phyloP scores from a whole-genome alignment of 2,113 vertebrate genomes.

The Tragelaphus buxtoni region DNA sequence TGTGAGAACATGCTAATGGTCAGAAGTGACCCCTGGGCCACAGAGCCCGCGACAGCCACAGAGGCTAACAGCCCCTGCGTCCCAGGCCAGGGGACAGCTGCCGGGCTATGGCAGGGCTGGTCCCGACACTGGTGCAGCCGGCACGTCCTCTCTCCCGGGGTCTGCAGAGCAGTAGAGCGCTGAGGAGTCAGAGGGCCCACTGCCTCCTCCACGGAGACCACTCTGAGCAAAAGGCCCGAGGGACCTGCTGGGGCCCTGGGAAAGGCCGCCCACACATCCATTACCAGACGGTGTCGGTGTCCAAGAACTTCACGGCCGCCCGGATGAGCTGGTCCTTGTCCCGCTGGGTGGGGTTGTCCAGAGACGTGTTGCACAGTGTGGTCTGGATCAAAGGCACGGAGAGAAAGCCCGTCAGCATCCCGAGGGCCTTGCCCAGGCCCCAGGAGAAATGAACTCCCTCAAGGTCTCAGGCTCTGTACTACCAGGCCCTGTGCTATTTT shows the following conservation, averaged over 20 bases:
- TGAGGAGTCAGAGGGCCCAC: not conserved
- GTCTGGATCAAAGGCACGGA: conserved; percentile 82
- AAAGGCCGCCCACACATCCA: not conserved
- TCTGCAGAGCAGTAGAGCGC: not conserved
- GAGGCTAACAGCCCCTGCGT: not conserved
- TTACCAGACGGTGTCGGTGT: conserved; percentile 96
- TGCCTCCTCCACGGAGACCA: not conserved
- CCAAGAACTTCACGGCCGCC: conserved; percentile 92
- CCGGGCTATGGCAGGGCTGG: not conserved
- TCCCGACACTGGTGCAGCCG: not conserved
- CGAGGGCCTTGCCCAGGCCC: not conserved
- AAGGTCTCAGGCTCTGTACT: not conserved
- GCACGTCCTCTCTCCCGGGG: not conserved
- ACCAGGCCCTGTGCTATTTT: not conserved
- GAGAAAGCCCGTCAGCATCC: not conserved
- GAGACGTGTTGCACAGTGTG: conserved; percentile 93
- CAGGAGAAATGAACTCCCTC: not conserved
- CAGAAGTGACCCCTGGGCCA: not conserved
- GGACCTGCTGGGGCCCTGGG: not conserved
- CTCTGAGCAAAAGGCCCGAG: not conserved
- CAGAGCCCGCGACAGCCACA: not conserved
- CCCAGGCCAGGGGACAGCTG: not conserved
- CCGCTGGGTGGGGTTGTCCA: conserved; percentile 94
- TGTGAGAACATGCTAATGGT: not conserved
- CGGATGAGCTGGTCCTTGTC: conserved; percentile 89